Evolutionary conservation across 2,888 invertebrate genomes (phyloP).

Genomic region (Aporophyla lueneburgensis): DNA sequence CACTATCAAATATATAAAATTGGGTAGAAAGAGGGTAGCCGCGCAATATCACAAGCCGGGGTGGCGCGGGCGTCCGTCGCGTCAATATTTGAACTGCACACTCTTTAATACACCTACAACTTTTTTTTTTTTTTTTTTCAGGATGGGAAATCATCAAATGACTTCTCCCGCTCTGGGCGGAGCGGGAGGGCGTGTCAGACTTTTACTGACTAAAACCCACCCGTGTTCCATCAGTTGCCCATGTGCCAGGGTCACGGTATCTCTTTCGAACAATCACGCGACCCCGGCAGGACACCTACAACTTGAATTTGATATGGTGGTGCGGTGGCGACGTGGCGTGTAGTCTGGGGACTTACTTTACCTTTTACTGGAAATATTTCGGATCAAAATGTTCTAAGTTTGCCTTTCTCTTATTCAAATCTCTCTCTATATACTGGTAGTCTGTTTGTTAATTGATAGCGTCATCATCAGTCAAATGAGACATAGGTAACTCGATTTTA

Average conservation of each 20-base stretch:
- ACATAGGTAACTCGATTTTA: neutral
- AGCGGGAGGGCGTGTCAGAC: no score
- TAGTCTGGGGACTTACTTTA: constrained; percentile 20
- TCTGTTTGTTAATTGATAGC: neutral
- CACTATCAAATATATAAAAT: constrained; percentile 65
- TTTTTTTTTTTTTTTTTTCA: no score
- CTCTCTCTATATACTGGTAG: neutral
- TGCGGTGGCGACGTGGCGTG: constrained; percentile 18
- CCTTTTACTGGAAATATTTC: neutral
- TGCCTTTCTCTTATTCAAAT: neutral
- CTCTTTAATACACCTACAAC: constrained; percentile 56
- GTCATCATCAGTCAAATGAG: neutral
- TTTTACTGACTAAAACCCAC: no score
- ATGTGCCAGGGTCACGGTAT: no score
- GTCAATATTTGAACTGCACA: constrained; percentile 68
- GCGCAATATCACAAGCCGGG: constrained; percentile 58
- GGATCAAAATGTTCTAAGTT: neutral
- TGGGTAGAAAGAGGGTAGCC: constrained; percentile 50
- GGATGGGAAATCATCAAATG: no score
- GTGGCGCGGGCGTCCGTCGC: constrained; percentile 25
- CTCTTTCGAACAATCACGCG: no score
- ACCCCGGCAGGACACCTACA: no score
- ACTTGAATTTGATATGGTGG: constrained; percentile 55
- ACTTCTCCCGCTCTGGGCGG: no score
- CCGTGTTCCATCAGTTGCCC: no score